Evolutionary conservation across 2,113 vertebrate species (phyloP), one percentile per base, ranked within the genome.

Genomic region (Hypanus sabinus): DNA sequence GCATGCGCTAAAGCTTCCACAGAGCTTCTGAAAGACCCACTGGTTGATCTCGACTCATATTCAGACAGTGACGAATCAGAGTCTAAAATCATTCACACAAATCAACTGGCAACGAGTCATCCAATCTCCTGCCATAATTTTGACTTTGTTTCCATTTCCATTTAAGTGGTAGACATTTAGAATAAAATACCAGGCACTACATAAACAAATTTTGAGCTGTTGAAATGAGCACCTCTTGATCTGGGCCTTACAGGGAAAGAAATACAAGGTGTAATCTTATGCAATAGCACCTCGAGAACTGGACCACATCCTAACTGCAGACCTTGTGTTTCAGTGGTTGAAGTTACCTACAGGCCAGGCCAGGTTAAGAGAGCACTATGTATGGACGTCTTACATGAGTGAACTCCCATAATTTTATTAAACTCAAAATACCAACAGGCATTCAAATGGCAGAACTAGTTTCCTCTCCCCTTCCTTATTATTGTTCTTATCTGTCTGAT

Each of bases 81-180:
- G 46, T 55, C 24, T 57, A 85, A 85, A 46, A 57, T 57, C 81
- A 57, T 3, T 38, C 81, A 27, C 46, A 10, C 46, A 85, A 57
- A 85, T 85, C 81, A 57, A 85, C 81, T 57, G 81, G 81, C 22
- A 85, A 85, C 27, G 36, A 57, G 81, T 46, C 81, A 85, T 85
- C 80, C 57, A 24, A 85, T 22, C 38, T 85, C 46, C 27, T 24
- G 24, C 81, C 55, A 85, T 46, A 85, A 85, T 55, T 85, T 85
- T 57, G 22, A 38, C 81, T 85, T 85, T 85, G 81, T 85, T 85
- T 85, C 46, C 81, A 85, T 46, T 85, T 83, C 20, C 38, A 83
- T 55, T 83, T 83, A 83, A 85, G 38, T 55, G 46, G 2, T 46
- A 85, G 46, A 85, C 46, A 85, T 22, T 24, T 22, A 27, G 46